phyloP scores from a whole-genome alignment of 2,888 invertebrate species.

The Parasteatoda lunata region DNA sequence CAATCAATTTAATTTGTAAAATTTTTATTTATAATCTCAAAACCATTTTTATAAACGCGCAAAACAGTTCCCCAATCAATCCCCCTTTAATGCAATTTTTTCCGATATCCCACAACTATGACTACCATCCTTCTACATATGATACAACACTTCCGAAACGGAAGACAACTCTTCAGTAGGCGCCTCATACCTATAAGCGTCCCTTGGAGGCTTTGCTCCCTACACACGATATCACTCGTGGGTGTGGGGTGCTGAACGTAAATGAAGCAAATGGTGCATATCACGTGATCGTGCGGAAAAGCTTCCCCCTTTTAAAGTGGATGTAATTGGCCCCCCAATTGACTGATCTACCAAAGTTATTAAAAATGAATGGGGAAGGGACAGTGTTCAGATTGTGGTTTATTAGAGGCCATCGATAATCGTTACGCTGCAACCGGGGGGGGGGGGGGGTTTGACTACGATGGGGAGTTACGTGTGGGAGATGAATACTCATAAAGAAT shows the following conservation, averaged over 20 bases:
- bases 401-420: constrained; percentile 27
- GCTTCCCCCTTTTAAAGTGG: constrained; percentile 54
- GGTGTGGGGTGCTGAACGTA: constrained; percentile 12
- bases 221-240: too few species aligned
- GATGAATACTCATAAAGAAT: neutral
- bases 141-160: constrained; percentile 5
- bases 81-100: too few species aligned
- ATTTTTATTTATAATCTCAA: too few species aligned
- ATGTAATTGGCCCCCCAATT: constrained; percentile 66
- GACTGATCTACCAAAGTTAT: constrained; percentile 64
- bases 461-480: neutral
- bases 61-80: too few species aligned
- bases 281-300: constrained; percentile 48
- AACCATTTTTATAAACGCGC: too few species aligned
- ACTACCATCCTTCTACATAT: neutral
- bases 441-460: too few species aligned
- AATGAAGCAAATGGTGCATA: constrained; percentile 52
- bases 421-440: neutral
- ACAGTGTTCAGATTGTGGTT: constrained; percentile 1
- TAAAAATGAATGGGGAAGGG: constrained; percentile 62
- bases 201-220: too few species aligned
- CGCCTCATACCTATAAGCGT: neutral
- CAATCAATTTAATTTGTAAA: too few species aligned
- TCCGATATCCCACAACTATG: neutral
- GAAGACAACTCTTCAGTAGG: neutral